Evolutionary conservation across 2,888 invertebrate genomes (phyloP).

Genomic region (Brachycybe producta): DNA sequence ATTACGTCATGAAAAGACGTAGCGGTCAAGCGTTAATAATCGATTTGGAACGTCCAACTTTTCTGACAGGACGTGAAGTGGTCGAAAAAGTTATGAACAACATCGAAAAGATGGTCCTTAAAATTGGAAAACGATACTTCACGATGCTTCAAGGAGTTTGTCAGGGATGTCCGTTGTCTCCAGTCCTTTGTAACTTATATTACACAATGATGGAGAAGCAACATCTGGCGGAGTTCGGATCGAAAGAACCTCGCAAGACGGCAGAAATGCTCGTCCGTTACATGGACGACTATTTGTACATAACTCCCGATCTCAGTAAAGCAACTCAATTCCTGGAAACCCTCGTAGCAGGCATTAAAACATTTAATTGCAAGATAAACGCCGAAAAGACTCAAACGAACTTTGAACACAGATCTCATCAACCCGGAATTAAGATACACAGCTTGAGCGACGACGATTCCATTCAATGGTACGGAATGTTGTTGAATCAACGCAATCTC

Average conservation of each 20-base stretch:
- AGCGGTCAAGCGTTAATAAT: background rate
- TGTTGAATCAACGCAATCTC: background rate
- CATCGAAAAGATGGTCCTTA: background rate
- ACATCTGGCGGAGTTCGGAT: background rate
- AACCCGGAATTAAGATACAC: background rate
- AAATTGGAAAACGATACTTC: background rate
- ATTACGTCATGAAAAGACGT: too few species aligned
- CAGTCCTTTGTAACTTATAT: background rate
- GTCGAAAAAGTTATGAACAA: background rate
- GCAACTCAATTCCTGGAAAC: background rate
- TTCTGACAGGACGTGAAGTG: background rate
- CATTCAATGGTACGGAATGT: background rate
- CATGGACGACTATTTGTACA: background rate
- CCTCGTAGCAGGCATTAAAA: background rate
- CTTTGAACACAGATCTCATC: background rate
- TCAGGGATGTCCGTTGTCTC: background rate
- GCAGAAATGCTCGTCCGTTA: background rate
- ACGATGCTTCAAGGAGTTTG: background rate
- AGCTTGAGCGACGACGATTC: background rate
- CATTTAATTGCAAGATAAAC: background rate
- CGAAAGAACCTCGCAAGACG: background rate
- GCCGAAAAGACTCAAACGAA: background rate
- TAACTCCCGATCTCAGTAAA: background rate
- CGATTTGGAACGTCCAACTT: background rate
- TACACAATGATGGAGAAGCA: background rate